phyloP scores from a whole-genome alignment of 2,888 invertebrate species.

The Tubulanus polymorphus region DNA sequence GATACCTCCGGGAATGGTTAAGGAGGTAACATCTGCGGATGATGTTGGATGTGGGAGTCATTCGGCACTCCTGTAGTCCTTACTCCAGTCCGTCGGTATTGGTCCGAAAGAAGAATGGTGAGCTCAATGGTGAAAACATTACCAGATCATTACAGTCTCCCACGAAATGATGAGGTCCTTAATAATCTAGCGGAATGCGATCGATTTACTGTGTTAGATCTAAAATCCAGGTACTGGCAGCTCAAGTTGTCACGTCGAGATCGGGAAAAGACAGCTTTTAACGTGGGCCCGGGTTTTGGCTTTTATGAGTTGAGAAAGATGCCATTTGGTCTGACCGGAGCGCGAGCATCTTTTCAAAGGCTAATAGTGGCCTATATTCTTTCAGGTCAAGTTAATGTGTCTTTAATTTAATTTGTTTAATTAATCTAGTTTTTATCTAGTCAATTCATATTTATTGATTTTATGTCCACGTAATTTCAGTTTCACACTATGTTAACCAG shows the following conservation, averaged over 20 bases:
- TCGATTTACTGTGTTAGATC: background rate
- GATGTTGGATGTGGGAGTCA: constrained; percentile 12
- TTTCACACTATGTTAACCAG: too few species aligned
- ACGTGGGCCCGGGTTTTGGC: background rate
- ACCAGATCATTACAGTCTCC: background rate
- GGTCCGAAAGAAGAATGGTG: constrained; percentile 21
- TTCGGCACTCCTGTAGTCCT: constrained; percentile 14
- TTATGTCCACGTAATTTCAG: too few species aligned
- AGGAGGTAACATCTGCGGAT: constrained; percentile 16
- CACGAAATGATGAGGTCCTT: background rate
- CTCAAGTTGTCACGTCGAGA: background rate
- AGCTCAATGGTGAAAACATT: constrained; percentile 12
- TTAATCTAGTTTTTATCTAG: too few species aligned
- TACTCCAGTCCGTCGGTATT: constrained; percentile 25
- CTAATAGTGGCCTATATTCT: background rate
- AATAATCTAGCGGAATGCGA: background rate
- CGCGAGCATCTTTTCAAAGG: background rate
- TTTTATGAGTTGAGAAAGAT: background rate
- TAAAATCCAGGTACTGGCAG: background rate
- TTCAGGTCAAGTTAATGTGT: too few species aligned
- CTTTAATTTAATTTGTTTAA: too few species aligned
- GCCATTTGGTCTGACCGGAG: background rate
- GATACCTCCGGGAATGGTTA: constrained; percentile 14
- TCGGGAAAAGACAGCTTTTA: background rate
- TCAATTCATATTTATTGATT: too few species aligned